phyloP scores from a whole-genome alignment of 1,140 invertebrate species.

The Ridgeia piscesae region DNA sequence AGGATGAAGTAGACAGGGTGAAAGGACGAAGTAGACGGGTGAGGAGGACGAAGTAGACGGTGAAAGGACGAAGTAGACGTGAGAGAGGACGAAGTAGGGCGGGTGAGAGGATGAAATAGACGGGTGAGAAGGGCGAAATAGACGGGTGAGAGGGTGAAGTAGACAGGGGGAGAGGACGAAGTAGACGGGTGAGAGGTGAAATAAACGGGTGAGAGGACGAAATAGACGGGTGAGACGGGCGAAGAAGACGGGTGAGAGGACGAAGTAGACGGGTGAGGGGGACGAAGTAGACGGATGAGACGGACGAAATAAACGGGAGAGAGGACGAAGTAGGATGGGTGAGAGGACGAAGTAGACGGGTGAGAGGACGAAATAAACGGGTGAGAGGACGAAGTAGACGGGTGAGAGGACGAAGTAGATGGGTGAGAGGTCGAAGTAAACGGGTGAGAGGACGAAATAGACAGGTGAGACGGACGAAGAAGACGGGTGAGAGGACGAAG shows the following conservation, averaged over 20 bases:
- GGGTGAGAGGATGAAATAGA: not conserved
- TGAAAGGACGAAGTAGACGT: not conserved
- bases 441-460: no score
- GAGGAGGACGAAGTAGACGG: not conserved
- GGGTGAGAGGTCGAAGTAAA: not conserved
- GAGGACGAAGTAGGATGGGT: not conserved
- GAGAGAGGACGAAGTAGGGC: not conserved
- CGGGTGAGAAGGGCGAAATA: not conserved
- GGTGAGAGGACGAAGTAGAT: not conserved
- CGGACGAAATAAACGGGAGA: not conserved
- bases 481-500: no score
- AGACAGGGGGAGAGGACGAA: not conserved
- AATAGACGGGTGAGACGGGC: no score
- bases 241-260: no score
- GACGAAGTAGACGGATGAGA: no score
- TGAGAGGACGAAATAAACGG: no score
- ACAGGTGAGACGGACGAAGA: no score
- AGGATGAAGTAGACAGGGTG: no score
- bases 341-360: not conserved
- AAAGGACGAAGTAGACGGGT: no score
- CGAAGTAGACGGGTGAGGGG: no score
- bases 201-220: no score
- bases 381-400: not conserved
- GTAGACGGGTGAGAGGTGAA: not conserved
- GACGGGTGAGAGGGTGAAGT: no score